Evolutionary conservation across 2,888 invertebrate genomes (phyloP), one percentile per base, ranked within the genome.

Genomic region (Cantharis nigra): DNA sequence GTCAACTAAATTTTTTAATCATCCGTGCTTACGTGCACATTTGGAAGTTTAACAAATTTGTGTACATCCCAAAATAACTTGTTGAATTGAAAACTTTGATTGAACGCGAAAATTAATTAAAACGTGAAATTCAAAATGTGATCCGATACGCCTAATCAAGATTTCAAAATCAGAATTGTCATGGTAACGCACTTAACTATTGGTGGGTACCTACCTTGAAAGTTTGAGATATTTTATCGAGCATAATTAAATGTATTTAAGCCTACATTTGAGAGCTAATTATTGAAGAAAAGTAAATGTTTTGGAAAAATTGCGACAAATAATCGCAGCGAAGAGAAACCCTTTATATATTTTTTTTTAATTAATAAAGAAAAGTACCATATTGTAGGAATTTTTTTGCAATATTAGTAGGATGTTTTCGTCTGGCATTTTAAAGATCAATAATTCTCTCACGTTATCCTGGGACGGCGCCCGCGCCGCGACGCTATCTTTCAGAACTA

Each of bases 391-490:
- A 23, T 64, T 63, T 71, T 26, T 75, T 71, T 28, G 69, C 72
- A 69, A 65, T 78, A 75, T 75, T 78, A 74, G 74, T 77, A 77
- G 73, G 79, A 79, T 79, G 78, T 80, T 80, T 80, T 80, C 80
- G 77, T 79, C 77, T 80, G 71, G 80, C 74, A 73, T 70, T 85
- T 81, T 81, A 71, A 84, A 72, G 85, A 87, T 87, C 87, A 87
- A 87, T 87, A 87, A 84, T 84, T 86, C 79, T 78, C 81, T 67
- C 84, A 79, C 83, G 84, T 83, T 82, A 83, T 85, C 85, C 86
- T 84, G 86, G 87, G 87, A 86, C 84, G 79, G 81, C 77, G 79
- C 81, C 84, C 84, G 85, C 85, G 85, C 86, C 84, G 83, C 79
- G 62, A 76, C 74, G 75, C 76, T 79, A 81, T 80, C 83, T 76